A percentile compares a stretch with the other conserved stretches of the same genome.
These are phyloP conservation scores for Tenthredo scrophulariae DNA, from an alignment of 2,888 invertebrate species.

Conservation along the genomic window DNA sequence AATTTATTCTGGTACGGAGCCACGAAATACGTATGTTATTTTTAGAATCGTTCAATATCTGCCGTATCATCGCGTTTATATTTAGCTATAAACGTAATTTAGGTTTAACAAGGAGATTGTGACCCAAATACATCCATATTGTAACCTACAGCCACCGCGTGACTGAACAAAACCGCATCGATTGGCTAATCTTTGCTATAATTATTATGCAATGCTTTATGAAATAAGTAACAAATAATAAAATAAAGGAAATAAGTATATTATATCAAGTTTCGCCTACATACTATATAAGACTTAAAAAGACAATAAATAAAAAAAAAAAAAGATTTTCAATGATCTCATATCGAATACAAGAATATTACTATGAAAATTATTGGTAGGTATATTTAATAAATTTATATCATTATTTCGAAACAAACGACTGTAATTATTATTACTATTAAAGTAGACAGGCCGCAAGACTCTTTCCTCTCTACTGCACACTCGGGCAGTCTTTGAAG, in stretches of 20 bases:
- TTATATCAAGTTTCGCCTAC: background rate
- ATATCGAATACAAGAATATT: background rate
- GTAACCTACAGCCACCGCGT: slow-evolving; percentile 11
- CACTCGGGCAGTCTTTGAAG: background rate
- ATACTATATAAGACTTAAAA: too few species aligned
- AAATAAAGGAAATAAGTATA: background rate
- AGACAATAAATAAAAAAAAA: background rate
- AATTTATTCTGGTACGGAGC: slow-evolving; percentile 50
- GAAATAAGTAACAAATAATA: background rate
- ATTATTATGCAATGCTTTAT: slow-evolving; percentile 9
- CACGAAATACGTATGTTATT: slow-evolving; percentile 44
- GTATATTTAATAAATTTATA: too few species aligned
- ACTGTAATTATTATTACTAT: background rate
- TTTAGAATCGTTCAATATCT: slow-evolving; percentile 52
- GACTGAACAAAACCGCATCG: slow-evolving; percentile 24
- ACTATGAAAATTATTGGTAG: background rate
- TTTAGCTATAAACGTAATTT: slow-evolving; percentile 48
- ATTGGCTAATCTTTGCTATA: slow-evolving; percentile 16
- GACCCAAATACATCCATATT: slow-evolving; percentile 49
- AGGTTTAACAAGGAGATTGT: slow-evolving; percentile 49
- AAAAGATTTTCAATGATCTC: background rate
- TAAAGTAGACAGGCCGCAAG: background rate
- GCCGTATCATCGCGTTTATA: slow-evolving; percentile 47
- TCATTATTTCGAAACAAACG: slow-evolving; percentile 15
- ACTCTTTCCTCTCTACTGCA: background rate